phyloP scores from a whole-genome alignment of 2,888 invertebrate genomes.

The Cordilura impudica region DNA sequence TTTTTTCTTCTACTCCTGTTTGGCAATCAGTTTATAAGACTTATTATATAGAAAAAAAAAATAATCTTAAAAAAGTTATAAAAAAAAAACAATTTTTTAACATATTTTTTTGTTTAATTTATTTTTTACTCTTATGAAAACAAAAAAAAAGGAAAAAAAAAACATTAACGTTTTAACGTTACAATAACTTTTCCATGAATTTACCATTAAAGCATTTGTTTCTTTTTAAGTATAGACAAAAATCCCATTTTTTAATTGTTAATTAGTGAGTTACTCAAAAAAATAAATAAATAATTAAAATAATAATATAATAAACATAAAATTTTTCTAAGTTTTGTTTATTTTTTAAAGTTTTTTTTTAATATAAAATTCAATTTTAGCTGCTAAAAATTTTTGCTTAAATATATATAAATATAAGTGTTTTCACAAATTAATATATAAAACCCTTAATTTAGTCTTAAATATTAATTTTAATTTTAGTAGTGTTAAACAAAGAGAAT shows the following conservation, averaged over 20 bases:
- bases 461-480: constrained; percentile 23
- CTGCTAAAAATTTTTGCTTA: constrained; percentile 48
- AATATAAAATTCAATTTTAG: constrained; percentile 43
- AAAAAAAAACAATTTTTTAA: constrained; percentile 27
- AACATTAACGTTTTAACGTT: constrained; percentile 25
- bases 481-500: constrained; percentile 17
- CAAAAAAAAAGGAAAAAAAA: background rate
- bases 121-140: constrained; percentile 47
- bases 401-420: constrained; percentile 47
- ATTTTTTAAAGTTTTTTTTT: constrained; percentile 20
- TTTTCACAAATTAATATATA: constrained; percentile 33
- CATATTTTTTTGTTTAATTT: constrained; percentile 41
- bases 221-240: constrained; percentile 37
- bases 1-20: constrained; percentile 52
- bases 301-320: constrained; percentile 20
- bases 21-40: constrained; percentile 63
- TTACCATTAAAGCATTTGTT: constrained; percentile 53
- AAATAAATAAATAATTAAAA: constrained; percentile 6
- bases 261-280: constrained; percentile 58
- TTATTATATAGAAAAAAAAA: constrained; percentile 38
- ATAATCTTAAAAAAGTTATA: constrained; percentile 4
- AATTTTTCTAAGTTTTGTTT: constrained; percentile 27
- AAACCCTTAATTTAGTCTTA: constrained; percentile 6
- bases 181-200: constrained; percentile 46
- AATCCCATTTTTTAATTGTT: constrained; percentile 41